These are phyloP conservation scores for Watsonalla binaria DNA, from an alignment of 2,888 invertebrate species.

Conservation along the genomic window DNA sequence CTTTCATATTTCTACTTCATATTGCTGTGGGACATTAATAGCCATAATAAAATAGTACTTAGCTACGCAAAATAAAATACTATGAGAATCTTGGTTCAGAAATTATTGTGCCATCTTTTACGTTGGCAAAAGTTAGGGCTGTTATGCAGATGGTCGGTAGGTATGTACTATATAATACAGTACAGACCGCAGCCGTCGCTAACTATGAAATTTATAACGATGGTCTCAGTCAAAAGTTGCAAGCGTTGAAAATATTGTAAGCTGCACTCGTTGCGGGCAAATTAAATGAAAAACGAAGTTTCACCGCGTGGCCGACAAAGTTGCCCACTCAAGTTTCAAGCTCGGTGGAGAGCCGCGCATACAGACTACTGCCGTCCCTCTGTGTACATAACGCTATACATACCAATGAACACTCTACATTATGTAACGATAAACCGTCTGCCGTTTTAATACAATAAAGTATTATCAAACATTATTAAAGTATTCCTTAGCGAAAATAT, in stretches of 20 bases:
- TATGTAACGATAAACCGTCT: not conserved
- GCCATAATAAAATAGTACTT: not conserved
- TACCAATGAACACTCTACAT: constrained; percentile 7
- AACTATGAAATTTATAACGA: constrained; percentile 71
- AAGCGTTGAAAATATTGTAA: constrained; percentile 75
- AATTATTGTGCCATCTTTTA: constrained; percentile 32
- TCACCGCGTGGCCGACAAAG: constrained; percentile 62
- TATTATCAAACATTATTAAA: too few relatives aligned
- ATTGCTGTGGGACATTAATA: not conserved
- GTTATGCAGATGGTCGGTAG: constrained; percentile 26
- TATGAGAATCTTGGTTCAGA: constrained; percentile 27
- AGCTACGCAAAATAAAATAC: constrained; percentile 13
- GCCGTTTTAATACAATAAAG: not conserved
- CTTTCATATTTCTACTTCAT: not conserved
- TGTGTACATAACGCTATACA: constrained; percentile 22
- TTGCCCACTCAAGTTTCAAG: constrained; percentile 69
- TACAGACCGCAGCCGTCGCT: constrained; percentile 28
- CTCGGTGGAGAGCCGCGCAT: constrained; percentile 36
- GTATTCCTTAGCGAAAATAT: too few relatives aligned
- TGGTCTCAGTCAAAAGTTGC: constrained; percentile 62
- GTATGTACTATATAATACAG: constrained; percentile 18
- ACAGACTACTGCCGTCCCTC: constrained; percentile 27
- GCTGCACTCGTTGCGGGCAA: constrained; percentile 72
- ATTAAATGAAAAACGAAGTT: constrained; percentile 78
- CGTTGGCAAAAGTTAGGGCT: constrained; percentile 38